Base-by-base conservation (phyloP, 2,888 invertebrate species). In the Torymus auratus region DNA sequence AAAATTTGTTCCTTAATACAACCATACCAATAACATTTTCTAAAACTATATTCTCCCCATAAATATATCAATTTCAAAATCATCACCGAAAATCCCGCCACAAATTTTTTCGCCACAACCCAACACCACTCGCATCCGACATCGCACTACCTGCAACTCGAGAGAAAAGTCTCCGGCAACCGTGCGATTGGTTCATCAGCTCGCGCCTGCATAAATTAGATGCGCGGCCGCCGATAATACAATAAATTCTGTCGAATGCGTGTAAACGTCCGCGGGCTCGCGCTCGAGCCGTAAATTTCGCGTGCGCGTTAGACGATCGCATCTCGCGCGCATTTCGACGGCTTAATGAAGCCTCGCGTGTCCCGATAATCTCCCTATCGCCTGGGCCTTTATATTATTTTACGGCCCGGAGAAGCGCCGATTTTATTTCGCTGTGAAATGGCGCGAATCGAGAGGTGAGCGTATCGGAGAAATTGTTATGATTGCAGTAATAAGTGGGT, bases 161-260 rank as follows among this genome's bases (percentile, higher is more conserved):
- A 11, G 11, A 60, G 20, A 67, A 75, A 68, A n/a, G n/a, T 61
- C 1, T 13, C 53, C 0, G 0, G 13, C 12, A 28, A 41, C 41
- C 41, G 41, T 41, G 41, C 41, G 67, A 67, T 67, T 61, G 53
- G 71, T n/a, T 78, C 65, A 41, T 61, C 71, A 67, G 58, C 5
- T 23, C 10, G 41, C 53, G 28, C 17, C 60, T 50, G 80, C 83
- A 84, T 86, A 88, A 87, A 87, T 88, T 87, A 86, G 83, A 86
- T 84, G 77, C 78, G 65, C 20, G 60, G 65, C 55, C 70, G 7
- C 72, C 81, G 85, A 86, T 88, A 87, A 87, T 86, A 86, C 84
- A 84, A 85, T 88, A 87, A 88, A 88, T 88, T 86, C 81, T 81
- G 69, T 73, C 61, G 85, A 84, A 86, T 83, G 84, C 83, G 72